These are phyloP conservation scores for Cossypha dichroa DNA, from an alignment of 2,797 vertebrate species.

Conservation along the genomic window DNA sequence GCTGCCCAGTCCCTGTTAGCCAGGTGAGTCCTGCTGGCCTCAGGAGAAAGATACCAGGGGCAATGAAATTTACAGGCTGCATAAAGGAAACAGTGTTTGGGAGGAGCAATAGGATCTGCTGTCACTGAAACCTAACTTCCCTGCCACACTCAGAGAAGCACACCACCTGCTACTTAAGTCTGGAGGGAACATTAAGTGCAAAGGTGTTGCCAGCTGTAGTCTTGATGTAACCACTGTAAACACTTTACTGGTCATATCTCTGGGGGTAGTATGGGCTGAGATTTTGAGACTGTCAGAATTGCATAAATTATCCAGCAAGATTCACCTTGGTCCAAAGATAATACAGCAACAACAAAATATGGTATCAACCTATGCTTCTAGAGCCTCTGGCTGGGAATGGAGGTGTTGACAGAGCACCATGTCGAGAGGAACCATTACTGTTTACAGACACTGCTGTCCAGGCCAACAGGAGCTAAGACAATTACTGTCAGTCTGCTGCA, in stretches of 20 bases:
- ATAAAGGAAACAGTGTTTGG: neutral
- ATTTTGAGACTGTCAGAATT: neutral
- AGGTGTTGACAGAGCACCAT: neutral
- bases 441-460: neutral
- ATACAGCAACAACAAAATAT: neutral
- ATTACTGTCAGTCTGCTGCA: neutral
- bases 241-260: neutral
- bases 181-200: neutral
- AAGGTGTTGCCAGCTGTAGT: neutral
- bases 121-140: neutral
- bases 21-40: neutral
- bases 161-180: neutral
- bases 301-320: neutral
- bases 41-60: neutral
- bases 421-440: accelerated
- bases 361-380: neutral
- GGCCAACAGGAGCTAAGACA: neutral
- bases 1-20: neutral
- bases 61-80: neutral
- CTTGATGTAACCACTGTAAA: neutral
- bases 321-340: neutral
- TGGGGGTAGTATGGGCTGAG: neutral
- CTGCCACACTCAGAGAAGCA: accelerated
- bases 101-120: neutral
- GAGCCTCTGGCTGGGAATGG: neutral